Evolutionary conservation across 2,888 invertebrate genomes (phyloP).

Genomic region (Acholoe squamosa): DNA sequence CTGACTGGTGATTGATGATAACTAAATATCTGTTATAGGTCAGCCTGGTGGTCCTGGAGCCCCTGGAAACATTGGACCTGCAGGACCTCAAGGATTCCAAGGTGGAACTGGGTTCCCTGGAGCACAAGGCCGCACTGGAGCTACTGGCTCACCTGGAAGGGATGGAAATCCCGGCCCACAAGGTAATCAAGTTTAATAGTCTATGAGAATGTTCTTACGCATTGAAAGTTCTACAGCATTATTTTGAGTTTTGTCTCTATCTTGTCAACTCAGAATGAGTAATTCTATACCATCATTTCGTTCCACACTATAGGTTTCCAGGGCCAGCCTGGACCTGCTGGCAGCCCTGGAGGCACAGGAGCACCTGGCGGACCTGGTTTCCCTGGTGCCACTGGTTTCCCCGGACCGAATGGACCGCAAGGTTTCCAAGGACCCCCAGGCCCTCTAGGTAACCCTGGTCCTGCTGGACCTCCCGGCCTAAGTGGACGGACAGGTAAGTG

Average conservation of each 20-base stretch:
- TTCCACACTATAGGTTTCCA: not conserved
- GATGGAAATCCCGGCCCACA: slow-evolving; percentile 61
- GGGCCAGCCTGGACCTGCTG: slow-evolving; percentile 40
- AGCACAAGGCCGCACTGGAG: slow-evolving; percentile 58
- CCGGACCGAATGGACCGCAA: slow-evolving; percentile 55
- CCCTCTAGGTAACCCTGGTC: slow-evolving; percentile 14
- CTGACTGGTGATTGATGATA: no score
- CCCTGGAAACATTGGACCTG: slow-evolving; percentile 57
- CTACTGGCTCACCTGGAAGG: slow-evolving; percentile 28
- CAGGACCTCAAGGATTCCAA: slow-evolving; percentile 56
- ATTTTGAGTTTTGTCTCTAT: no score
- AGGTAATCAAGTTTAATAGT: not conserved
- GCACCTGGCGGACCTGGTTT: slow-evolving; percentile 60
- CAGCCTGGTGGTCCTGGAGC: not conserved
- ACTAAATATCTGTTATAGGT: not conserved
- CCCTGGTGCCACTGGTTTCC: slow-evolving; percentile 65
- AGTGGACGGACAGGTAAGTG: slow-evolving; percentile 49
- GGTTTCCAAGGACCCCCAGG: slow-evolving; percentile 57
- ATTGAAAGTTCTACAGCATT: no score
- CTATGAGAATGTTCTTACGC: no score
- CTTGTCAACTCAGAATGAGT: no score
- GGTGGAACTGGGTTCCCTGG: slow-evolving; percentile 63
- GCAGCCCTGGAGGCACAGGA: slow-evolving; percentile 58
- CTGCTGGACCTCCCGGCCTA: slow-evolving; percentile 50
- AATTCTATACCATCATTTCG: no score